Conservation (phyloP, 2,888 invertebrate species). For the Lamellibrachia satsuma region DNA sequence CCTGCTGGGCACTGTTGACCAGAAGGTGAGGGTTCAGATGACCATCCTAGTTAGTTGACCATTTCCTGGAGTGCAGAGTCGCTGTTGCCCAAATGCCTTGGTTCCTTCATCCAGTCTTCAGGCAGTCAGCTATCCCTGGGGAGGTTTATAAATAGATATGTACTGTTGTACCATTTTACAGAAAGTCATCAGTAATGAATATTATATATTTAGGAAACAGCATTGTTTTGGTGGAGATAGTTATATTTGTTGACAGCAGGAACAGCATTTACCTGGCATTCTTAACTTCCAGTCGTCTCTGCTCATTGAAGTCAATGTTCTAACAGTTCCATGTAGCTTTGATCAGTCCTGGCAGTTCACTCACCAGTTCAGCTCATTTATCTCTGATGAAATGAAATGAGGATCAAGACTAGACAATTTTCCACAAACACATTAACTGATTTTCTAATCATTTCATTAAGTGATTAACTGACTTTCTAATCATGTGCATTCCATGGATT, state of each 20-base stretch:
- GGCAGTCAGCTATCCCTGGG: not conserved
- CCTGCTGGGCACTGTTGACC: constrained; percentile 84
- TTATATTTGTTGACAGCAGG: too few species aligned
- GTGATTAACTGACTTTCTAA: too few species aligned
- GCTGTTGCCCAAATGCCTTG: not conserved
- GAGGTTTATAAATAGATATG: not conserved
- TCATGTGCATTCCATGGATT: not conserved
- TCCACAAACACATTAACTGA: too few species aligned
- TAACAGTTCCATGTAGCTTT: too few species aligned
- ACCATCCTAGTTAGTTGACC: not conserved
- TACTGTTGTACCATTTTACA: not conserved
- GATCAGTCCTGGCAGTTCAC: too few species aligned
- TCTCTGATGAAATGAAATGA: too few species aligned
- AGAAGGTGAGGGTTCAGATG: constrained; percentile 52
- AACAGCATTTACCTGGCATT: too few species aligned
- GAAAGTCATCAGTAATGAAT: not conserved
- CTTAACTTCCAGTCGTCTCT: too few species aligned
- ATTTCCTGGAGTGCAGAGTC: not conserved
- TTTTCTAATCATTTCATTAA: too few species aligned
- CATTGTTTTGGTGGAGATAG: not conserved
- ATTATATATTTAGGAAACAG: not conserved
- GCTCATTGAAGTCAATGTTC: too few species aligned
- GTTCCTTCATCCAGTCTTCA: not conserved
- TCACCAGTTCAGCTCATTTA: too few species aligned
- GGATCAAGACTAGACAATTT: too few species aligned